These are phyloP conservation scores for Tenrec ecaudatus DNA, from an alignment of 2,113 vertebrate species.

Conservation along the genomic window DNA sequence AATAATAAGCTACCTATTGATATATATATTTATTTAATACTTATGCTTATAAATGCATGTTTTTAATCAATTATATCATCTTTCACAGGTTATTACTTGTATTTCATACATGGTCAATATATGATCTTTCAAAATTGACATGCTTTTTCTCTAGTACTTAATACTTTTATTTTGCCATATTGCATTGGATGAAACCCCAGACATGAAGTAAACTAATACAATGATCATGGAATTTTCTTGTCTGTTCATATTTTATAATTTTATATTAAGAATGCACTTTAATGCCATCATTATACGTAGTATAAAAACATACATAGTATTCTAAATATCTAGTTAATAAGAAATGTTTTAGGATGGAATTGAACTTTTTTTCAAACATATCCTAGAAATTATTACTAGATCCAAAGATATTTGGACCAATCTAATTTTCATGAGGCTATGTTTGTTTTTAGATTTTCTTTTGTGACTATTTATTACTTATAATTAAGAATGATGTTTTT, in stretches of 20 bases:
- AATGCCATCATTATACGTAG: no score
- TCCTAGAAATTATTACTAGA: neutral
- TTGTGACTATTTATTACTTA: neutral
- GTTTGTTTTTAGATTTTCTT: neutral
- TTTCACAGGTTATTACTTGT: neutral
- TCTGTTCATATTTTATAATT: neutral
- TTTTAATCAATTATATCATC: neutral
- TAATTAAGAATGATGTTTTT: neutral
- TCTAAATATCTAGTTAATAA: neutral
- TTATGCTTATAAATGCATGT: neutral
- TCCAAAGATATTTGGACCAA: neutral
- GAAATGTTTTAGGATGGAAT: neutral
- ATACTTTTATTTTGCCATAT: neutral
- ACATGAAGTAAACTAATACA: neutral
- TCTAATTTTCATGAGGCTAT: neutral
- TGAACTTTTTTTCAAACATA: slow-evolving; percentile 11
- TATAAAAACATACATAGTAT: no score
- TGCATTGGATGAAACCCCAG: neutral
- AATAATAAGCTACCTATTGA: neutral
- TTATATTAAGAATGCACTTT: neutral
- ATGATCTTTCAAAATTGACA: neutral
- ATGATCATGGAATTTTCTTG: neutral
- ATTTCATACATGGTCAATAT: neutral
- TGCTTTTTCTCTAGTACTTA: neutral
- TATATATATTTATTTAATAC: neutral